These are phyloP conservation scores for Alligator sinensis DNA, from an alignment of 2,113 vertebrate species.

Conservation along the genomic window DNA sequence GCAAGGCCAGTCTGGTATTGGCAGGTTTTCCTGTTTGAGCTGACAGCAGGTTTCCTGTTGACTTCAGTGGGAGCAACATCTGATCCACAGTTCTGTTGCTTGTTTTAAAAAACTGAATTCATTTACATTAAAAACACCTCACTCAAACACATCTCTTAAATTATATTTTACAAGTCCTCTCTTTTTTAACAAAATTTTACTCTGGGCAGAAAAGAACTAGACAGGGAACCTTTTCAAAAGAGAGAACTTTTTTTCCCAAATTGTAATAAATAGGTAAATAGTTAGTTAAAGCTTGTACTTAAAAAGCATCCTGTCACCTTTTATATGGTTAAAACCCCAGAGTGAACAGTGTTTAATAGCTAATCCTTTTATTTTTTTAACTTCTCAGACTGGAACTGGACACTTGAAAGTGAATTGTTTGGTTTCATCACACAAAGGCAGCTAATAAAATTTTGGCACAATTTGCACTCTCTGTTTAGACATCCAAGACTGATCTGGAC, in stretches of 20 bases:
- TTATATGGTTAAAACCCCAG: background rate
- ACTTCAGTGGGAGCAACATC: background rate
- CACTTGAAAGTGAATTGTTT: background rate
- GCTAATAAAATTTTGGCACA: background rate
- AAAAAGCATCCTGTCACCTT: background rate
- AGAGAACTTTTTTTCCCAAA: background rate
- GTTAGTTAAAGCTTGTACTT: background rate
- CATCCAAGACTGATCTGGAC: background rate
- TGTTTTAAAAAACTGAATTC: background rate
- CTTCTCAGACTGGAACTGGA: background rate
- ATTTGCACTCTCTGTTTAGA: background rate
- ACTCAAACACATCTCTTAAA: background rate
- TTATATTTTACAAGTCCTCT: background rate
- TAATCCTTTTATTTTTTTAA: background rate
- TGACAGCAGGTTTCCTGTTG: slow-evolving; percentile 47
- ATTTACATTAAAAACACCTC: background rate
- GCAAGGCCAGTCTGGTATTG: background rate
- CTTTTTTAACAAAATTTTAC: background rate
- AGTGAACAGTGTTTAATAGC: background rate
- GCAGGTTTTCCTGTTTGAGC: slow-evolving; percentile 37
- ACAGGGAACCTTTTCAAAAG: background rate
- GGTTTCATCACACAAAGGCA: background rate
- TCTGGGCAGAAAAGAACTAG: background rate
- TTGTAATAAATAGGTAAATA: background rate
- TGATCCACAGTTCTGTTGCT: background rate